Conservation (phyloP, 2,888 invertebrate genomes). For the Polydrusus tereticollis region DNA sequence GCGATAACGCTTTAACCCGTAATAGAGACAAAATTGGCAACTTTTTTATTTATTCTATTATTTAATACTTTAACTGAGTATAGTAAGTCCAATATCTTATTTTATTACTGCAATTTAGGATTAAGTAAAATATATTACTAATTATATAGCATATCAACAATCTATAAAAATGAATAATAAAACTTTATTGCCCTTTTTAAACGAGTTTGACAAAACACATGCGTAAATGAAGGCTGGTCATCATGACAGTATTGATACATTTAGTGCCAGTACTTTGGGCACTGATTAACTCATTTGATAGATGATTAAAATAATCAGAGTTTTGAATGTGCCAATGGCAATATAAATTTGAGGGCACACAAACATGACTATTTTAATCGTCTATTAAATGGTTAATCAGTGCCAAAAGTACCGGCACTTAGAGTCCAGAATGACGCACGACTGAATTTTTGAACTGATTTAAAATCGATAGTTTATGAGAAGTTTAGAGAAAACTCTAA, state of each 20-base stretch:
- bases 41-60: not conserved
- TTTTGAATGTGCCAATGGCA: too few relatives aligned
- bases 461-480: too few relatives aligned
- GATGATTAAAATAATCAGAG: too few relatives aligned
- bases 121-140: not conserved
- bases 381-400: too few relatives aligned
- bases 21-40: not conserved
- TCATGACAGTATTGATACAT: not conserved
- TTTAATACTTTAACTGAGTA: not conserved
- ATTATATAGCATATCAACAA: not conserved
- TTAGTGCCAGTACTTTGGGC: too few relatives aligned
- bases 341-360: too few relatives aligned
- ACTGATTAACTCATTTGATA: too few relatives aligned
- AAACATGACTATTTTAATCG: too few relatives aligned
- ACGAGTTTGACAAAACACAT: not conserved
- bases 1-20: not conserved
- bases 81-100: not conserved
- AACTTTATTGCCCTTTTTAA: not conserved
- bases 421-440: too few relatives aligned
- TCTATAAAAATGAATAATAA: not conserved
- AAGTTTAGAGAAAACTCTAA: too few relatives aligned
- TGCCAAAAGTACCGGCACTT: too few relatives aligned
- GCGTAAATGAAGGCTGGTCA: not conserved
- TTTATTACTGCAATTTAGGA: slow-evolving; percentile 15
- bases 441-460: too few relatives aligned